Evolutionary conservation across 2,888 invertebrate genomes (phyloP), one percentile per base, ranked within the genome.

Genomic region (Pammene aurita): DNA sequence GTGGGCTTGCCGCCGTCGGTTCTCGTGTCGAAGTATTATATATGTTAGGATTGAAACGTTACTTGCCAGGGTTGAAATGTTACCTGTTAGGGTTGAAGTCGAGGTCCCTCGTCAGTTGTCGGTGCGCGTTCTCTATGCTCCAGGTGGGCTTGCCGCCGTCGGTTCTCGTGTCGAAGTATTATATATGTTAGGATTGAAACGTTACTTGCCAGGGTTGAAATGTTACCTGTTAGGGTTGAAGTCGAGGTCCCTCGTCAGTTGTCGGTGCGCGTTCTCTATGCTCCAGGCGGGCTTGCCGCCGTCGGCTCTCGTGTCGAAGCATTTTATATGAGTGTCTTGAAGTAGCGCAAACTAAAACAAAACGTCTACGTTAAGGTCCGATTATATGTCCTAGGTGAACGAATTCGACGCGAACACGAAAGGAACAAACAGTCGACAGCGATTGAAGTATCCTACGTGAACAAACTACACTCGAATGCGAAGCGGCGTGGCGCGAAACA

Each of bases 21-120:
- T 56, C 98, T 92, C 0, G 98, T 94, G n/a, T n/a, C n/a, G n/a
- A n/a, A n/a, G n/a, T n/a, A n/a, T n/a, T n/a, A n/a, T 14, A 13
- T n/a, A 99, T 48, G 46, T 16, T 48, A 18, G 16, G 50, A 10
- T 50, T 16, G 98, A 16, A 14, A 11, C n/a, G 55, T 52, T 74
- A 90, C 86, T 97, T 96, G 88, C 99, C 99, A n/a, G 98, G 26
- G 50, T 54, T 16, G 98, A n/a, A 41, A n/a, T 16, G 54, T 52
- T 74, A 90, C 86, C 97, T 96, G 88, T 99, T 99, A n/a, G 98
- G 97, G 90, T 99, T 99, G 83, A 98, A 99, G 88, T 99, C 99
- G 48, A 99, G 86, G 82, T 98, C 98, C 66, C 99, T 93, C 72
- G 97, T 96, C 48, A 97, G 93, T 85, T 98, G 98, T 16, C 95